These are phyloP conservation scores for Cottoperca gobio DNA, from an alignment of 2,797 vertebrate species.

Conservation along the genomic window DNA sequence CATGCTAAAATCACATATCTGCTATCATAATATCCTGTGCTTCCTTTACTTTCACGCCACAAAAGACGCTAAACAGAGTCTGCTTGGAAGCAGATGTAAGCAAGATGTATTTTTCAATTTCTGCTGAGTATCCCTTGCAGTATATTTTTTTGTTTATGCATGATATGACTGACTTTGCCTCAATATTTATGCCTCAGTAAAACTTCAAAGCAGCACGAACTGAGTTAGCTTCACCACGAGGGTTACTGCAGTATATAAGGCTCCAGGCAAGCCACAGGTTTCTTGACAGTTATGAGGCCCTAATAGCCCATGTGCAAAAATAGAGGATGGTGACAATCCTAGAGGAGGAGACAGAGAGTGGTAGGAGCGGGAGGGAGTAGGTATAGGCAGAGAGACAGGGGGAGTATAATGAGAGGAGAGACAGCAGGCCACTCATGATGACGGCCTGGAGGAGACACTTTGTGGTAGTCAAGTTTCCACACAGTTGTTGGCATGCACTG, in stretches of 20 bases:
- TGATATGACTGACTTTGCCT: constrained; percentile 33
- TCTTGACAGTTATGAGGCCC: constrained; percentile 72
- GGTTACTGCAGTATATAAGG: constrained; percentile 55
- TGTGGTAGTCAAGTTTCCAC: constrained; percentile 56
- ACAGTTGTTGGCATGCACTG: constrained; percentile 41
- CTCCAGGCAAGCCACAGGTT: constrained; percentile 74
- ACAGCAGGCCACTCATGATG: constrained; percentile 66
- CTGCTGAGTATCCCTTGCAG: constrained; percentile 10
- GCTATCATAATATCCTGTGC: too few species aligned
- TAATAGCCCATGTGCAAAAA: constrained; percentile 69
- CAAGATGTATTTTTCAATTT: constrained; percentile 9
- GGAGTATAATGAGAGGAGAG: constrained; percentile 68
- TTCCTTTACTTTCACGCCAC: too few species aligned
- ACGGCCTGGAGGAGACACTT: constrained; percentile 65
- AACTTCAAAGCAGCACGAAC: constrained; percentile 54
- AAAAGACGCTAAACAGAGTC: too few species aligned
- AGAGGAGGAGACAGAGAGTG: constrained; percentile 35
- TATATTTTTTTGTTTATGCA: constrained; percentile 16
- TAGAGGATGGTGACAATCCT: constrained; percentile 57
- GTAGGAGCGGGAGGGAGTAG: constrained; percentile 15
- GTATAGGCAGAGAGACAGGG: constrained; percentile 35
- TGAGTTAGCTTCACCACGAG: constrained; percentile 53
- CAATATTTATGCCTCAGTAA: constrained; percentile 31
- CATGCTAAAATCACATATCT: too few species aligned
- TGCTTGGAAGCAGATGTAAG: too few species aligned